Conservation (phyloP, 2,888 invertebrate species). For the Thereva unica region DNA sequence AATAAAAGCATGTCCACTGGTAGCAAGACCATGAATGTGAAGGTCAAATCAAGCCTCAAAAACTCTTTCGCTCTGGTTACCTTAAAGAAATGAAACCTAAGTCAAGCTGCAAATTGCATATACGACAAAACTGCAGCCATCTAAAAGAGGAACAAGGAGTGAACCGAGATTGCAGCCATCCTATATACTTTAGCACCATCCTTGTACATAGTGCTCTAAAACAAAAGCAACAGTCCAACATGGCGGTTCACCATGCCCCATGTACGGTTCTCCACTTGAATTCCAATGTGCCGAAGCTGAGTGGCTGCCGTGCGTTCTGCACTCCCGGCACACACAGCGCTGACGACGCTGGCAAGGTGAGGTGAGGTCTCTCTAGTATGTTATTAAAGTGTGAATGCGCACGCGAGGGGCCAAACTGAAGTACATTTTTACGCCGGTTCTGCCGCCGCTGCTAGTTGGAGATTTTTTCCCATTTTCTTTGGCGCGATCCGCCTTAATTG, state of each 20-base stretch:
- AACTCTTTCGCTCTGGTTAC: too few relatives aligned
- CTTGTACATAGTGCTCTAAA: constrained; percentile 18
- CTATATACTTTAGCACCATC: not conserved
- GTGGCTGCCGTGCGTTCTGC: too few relatives aligned
- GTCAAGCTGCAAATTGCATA: too few relatives aligned
- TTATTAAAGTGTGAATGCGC: constrained; percentile 30
- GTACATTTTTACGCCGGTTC: constrained; percentile 6
- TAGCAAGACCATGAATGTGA: too few relatives aligned
- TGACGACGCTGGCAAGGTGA: not conserved
- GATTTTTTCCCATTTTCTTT: constrained; percentile 1
- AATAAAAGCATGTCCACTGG: too few relatives aligned
- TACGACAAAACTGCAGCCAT: too few relatives aligned
- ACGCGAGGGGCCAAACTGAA: constrained; percentile 31
- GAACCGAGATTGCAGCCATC: too few relatives aligned
- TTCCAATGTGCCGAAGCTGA: not conserved
- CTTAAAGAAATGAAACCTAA: too few relatives aligned
- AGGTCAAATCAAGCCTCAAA: too few relatives aligned
- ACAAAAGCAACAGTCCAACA: constrained; percentile 30
- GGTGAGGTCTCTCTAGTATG: not conserved
- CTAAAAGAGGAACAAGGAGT: too few relatives aligned
- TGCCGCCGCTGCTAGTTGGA: constrained; percentile 14
- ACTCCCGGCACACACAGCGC: too few relatives aligned
- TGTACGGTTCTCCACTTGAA: constrained; percentile 1
- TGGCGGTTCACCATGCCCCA: constrained; percentile 13
- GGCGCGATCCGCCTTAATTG: constrained; percentile 29